A percentile compares a stretch with the other conserved stretches of the same genome.
phyloP scores from a whole-genome alignment of 2,888 invertebrate genomes.

The Drosophila pegasa region DNA sequence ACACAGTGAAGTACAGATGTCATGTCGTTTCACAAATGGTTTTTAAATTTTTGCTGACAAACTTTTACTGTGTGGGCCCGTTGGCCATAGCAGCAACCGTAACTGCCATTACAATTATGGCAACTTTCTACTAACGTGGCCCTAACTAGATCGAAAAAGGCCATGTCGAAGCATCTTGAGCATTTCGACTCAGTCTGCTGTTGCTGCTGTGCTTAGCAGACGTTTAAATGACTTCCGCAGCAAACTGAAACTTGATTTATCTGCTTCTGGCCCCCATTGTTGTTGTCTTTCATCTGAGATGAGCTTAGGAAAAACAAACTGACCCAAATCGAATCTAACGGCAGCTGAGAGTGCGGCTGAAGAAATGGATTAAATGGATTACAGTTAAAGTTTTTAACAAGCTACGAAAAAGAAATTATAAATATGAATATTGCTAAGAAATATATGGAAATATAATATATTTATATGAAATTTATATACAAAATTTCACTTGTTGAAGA shows the following conservation, averaged over 20 bases:
- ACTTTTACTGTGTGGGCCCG: slow-evolving; percentile 40
- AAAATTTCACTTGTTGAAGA: not conserved
- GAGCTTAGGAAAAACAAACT: slow-evolving; percentile 11
- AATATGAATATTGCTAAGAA: not conserved
- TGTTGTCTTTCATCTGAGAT: slow-evolving; percentile 12
- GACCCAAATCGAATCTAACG: slow-evolving; percentile 21
- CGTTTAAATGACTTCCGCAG: slow-evolving; percentile 74
- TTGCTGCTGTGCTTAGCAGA: slow-evolving; percentile 57
- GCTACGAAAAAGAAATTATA: not conserved
- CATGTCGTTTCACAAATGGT: slow-evolving; percentile 49
- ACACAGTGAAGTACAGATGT: slow-evolving; percentile 9
- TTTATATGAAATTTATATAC: not conserved
- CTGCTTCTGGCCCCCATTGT: slow-evolving; percentile 11
- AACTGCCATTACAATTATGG: slow-evolving; percentile 61
- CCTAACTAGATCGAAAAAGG: slow-evolving; percentile 52
- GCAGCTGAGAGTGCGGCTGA: not conserved
- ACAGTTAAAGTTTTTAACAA: not conserved
- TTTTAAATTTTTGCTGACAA: slow-evolving; percentile 44
- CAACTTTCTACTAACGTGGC: slow-evolving; percentile 72
- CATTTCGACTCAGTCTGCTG: slow-evolving; percentile 35
- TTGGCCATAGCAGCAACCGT: slow-evolving; percentile 38
- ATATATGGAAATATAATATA: not conserved
- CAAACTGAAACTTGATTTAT: slow-evolving; percentile 33
- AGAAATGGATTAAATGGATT: not conserved
- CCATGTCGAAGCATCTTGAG: slow-evolving; percentile 38